These are phyloP conservation scores for Lepus oiostolus DNA, from an alignment of 2,797 vertebrate genomes.

Conservation along the genomic window DNA sequence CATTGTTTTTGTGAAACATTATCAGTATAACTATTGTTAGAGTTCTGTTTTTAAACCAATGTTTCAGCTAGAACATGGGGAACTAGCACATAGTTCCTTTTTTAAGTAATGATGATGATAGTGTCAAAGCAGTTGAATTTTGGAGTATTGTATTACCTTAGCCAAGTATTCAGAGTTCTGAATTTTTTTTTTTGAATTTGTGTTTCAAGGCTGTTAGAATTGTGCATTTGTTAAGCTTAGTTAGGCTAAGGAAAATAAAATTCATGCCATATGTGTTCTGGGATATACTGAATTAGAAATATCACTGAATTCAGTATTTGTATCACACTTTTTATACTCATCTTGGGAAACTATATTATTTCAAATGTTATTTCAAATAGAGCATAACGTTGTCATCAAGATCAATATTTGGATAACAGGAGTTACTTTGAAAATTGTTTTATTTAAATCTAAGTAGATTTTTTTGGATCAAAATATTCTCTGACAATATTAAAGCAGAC, in stretches of 20 bases:
- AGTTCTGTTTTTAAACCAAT: slow-evolving; percentile 18
- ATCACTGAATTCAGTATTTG: neutral
- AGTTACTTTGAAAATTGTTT: slow-evolving; percentile 44
- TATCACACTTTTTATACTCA: neutral
- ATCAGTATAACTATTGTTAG: neutral
- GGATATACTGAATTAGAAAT: neutral
- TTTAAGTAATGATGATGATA: neutral
- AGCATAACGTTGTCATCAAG: neutral
- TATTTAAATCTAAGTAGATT: slow-evolving; percentile 4
- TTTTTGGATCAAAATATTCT: slow-evolving; percentile 27
- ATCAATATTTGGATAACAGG: neutral
- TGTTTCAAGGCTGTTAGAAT: neutral
- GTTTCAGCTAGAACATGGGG: neutral
- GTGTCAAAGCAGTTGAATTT: neutral
- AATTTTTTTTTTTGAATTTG: slow-evolving; percentile 19
- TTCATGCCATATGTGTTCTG: neutral
- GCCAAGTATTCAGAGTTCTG: neutral
- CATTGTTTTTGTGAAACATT: slow-evolving; percentile 28
- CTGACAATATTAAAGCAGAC: neutral
- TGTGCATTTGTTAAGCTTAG: slow-evolving; percentile 18
- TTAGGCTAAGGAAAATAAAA: slow-evolving; percentile 28
- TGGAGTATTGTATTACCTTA: neutral
- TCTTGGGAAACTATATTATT: neutral
- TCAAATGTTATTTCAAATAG: neutral
- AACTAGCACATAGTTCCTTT: neutral